These are phyloP conservation scores for Bursaphelenchus okinawaensis DNA, from an alignment of 2,888 invertebrate species.

Conservation along the genomic window DNA sequence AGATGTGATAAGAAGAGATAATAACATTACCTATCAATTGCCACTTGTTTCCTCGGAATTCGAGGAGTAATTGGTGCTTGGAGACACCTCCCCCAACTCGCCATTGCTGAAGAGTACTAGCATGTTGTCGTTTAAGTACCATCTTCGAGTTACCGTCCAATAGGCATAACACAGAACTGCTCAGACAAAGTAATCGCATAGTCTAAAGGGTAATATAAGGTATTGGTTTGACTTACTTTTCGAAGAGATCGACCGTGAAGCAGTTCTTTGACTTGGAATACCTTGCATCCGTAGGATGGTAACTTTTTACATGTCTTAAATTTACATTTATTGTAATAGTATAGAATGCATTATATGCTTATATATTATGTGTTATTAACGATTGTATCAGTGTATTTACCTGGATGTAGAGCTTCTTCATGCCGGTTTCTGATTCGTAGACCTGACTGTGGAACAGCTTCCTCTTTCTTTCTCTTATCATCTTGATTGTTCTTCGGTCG, in stretches of 20 bases:
- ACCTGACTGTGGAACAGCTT: constrained; percentile 67
- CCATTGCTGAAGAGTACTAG: constrained; percentile 66
- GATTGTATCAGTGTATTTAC: constrained; percentile 18
- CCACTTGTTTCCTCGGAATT: constrained; percentile 66
- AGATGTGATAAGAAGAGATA: background rate
- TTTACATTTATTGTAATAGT: background rate
- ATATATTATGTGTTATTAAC: background rate
- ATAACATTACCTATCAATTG: constrained; percentile 54
- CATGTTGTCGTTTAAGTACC: constrained; percentile 63
- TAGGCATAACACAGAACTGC: constrained; percentile 64
- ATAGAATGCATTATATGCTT: constrained; percentile 1
- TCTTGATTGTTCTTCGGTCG: constrained; percentile 64
- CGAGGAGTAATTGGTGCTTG: constrained; percentile 65
- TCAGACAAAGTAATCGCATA: constrained; percentile 65
- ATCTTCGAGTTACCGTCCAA: constrained; percentile 66
- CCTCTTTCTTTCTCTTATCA: constrained; percentile 67
- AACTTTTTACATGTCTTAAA: constrained; percentile 65
- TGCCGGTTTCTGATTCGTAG: constrained; percentile 66
- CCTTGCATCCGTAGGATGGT: constrained; percentile 66
- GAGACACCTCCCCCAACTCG: constrained; percentile 65
- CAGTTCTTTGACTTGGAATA: constrained; percentile 67
- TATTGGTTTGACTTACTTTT: constrained; percentile 60
- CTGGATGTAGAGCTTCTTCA: constrained; percentile 66
- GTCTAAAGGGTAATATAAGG: constrained; percentile 59
- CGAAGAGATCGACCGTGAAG: constrained; percentile 65